phyloP scores from a whole-genome alignment of 2,888 invertebrate genomes.

The Eupithecia subumbrata region DNA sequence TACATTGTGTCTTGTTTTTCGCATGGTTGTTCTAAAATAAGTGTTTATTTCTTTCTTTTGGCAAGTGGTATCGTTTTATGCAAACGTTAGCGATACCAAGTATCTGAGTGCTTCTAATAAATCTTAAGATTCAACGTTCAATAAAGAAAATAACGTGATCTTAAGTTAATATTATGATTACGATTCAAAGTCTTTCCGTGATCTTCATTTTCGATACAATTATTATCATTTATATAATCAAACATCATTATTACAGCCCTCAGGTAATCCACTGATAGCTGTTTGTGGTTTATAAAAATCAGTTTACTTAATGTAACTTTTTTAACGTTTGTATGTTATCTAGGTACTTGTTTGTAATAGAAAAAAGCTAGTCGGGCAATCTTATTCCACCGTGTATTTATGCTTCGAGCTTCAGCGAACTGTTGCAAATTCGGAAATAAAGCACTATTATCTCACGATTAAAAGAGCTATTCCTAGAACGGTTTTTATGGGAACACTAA shows the following conservation, averaged over 20 bases:
- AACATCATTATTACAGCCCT: too few species aligned
- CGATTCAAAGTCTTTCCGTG: too few species aligned
- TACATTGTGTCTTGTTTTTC: too few species aligned
- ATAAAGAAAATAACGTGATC: too few species aligned
- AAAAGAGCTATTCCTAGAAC: conserved; percentile 27
- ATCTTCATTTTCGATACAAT: too few species aligned
- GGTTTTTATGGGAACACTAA: not conserved
- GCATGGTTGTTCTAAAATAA: not conserved
- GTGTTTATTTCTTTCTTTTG: not conserved
- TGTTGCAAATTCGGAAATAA: conserved; percentile 37
- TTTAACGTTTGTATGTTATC: not conserved
- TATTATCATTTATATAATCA: too few species aligned
- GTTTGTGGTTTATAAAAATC: too few species aligned
- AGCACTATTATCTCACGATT: conserved; percentile 32
- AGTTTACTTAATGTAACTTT: too few species aligned
- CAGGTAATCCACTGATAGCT: too few species aligned
- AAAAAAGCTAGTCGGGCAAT: not conserved
- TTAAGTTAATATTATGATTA: too few species aligned
- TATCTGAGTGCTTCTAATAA: not conserved
- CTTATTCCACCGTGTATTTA: not conserved
- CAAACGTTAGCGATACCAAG: not conserved
- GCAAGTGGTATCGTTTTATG: not conserved
- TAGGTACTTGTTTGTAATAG: not conserved
- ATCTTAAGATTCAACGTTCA: too few species aligned
- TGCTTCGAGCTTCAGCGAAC: conserved; percentile 28